Percentiles rank a stretch among this genome's conserved stretches.
Evolutionary conservation across 1,140 invertebrate species (phyloP).

Genomic region (Eriosoma lanigerum): DNA sequence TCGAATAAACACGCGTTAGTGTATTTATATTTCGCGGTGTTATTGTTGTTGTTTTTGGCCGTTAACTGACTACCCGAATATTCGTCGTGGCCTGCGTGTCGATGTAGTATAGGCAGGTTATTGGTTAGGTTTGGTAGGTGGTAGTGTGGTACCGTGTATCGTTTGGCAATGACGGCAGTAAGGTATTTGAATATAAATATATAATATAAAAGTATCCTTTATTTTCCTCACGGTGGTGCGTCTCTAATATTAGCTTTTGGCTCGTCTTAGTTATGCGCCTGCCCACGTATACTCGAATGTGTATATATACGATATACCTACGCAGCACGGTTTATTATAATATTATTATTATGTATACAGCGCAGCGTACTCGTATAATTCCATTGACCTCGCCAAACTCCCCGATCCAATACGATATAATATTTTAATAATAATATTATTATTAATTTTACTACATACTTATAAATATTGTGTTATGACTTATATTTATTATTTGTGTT

Average conservation of each 20-base stretch:
- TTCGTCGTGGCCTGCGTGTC: background rate
- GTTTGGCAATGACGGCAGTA: background rate
- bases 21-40: background rate
- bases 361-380: background rate
- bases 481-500: conserved; percentile 17
- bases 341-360: too few species aligned
- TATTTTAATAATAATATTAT: background rate
- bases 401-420: too few species aligned
- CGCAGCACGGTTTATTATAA: background rate
- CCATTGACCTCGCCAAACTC: conserved; percentile 38
- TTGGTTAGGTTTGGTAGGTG: background rate
- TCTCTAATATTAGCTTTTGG: conserved; percentile 51
- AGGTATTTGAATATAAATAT: conserved; percentile 24
- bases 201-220: background rate
- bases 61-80: background rate
- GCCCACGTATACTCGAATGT: conserved; percentile 21
- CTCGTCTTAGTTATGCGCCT: conserved; percentile 42
- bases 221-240: background rate
- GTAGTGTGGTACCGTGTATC: background rate
- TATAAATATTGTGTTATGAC: conserved; percentile 38
- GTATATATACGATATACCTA: background rate
- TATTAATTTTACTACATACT: conserved; percentile 5
- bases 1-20: too few species aligned
- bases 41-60: conserved; percentile 26
- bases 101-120: background rate